Percentiles rank a stretch among this genome's conserved stretches.
These are phyloP conservation scores for Fulmarus glacialis DNA, from an alignment of 2,113 vertebrate genomes.

Conservation along the genomic window DNA sequence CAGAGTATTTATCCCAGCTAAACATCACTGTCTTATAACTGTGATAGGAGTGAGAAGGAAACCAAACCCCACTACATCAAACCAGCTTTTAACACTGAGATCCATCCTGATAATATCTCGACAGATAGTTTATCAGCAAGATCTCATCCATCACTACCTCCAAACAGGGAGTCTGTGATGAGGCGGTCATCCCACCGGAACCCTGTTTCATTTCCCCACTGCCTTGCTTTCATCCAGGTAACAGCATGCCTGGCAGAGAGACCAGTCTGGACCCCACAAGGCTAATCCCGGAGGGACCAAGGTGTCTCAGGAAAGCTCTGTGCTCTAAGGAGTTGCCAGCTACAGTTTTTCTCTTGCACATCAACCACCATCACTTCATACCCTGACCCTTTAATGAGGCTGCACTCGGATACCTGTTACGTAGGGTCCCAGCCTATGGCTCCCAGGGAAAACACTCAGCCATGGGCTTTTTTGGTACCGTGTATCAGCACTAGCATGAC, in stretches of 20 bases:
- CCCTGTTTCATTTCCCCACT: not conserved
- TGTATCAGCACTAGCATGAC: not conserved
- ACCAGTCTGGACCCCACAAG: not conserved
- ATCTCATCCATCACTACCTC: constrained; percentile 6
- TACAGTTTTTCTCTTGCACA: not conserved
- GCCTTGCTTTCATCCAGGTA: not conserved
- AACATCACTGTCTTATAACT: not conserved
- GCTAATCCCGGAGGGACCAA: not conserved
- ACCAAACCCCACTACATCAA: not conserved
- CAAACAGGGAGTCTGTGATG: not conserved
- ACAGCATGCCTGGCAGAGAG: not conserved
- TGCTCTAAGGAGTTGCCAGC: not conserved
- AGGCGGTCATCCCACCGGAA: not conserved
- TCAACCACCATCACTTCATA: not conserved
- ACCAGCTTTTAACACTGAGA: not conserved
- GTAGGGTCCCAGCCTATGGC: not conserved
- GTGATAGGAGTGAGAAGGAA: not conserved
- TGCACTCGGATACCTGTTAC: not conserved
- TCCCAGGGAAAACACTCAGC: not conserved
- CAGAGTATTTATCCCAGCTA: not conserved
- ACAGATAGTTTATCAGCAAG: not conserved
- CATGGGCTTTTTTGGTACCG: not conserved
- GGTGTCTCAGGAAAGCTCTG: not conserved
- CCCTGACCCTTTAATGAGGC: not conserved
- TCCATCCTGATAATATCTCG: not conserved